phyloP scores from a whole-genome alignment of 1,140 invertebrate genomes.

The Drosophila saltans region DNA sequence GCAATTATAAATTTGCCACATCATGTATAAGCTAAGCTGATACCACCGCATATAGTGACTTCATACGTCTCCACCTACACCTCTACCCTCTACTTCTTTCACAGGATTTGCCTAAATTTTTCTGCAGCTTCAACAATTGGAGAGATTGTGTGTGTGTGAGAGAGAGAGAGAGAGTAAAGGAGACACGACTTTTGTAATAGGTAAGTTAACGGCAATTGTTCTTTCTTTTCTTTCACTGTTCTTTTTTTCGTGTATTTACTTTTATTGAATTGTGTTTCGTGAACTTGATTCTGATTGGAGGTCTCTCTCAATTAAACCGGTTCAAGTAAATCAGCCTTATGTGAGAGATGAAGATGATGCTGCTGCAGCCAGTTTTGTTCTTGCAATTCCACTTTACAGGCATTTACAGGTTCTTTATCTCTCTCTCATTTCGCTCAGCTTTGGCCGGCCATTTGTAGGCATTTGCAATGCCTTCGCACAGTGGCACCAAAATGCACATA shows the following conservation, averaged over 20 bases:
- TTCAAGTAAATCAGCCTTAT: conserved; percentile 34
- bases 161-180: conserved; percentile 9
- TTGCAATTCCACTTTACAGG: conserved; percentile 20
- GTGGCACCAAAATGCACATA: conserved; percentile 44
- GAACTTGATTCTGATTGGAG: conserved; percentile 79
- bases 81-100: neutral
- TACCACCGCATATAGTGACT: neutral
- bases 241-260: conserved; percentile 18
- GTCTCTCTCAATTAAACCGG: conserved; percentile 75
- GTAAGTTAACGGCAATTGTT: conserved; percentile 33
- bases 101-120: conserved; percentile 45
- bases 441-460: conserved; percentile 6
- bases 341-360: conserved; percentile 27
- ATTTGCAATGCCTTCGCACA: conserved; percentile 26
- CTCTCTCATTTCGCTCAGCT: conserved; percentile 9
- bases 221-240: conserved; percentile 8
- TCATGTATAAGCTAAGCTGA: neutral
- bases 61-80: conserved; percentile 32
- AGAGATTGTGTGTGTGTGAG: conserved; percentile 17
- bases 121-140: conserved; percentile 17
- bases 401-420: conserved; percentile 6
- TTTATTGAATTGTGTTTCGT: conserved; percentile 45
- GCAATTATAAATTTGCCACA: neutral
- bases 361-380: conserved; percentile 10
- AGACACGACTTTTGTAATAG: conserved; percentile 17